phyloP scores from a whole-genome alignment of 2,113 vertebrate genomes.

The Muntiacus muntjak region DNA sequence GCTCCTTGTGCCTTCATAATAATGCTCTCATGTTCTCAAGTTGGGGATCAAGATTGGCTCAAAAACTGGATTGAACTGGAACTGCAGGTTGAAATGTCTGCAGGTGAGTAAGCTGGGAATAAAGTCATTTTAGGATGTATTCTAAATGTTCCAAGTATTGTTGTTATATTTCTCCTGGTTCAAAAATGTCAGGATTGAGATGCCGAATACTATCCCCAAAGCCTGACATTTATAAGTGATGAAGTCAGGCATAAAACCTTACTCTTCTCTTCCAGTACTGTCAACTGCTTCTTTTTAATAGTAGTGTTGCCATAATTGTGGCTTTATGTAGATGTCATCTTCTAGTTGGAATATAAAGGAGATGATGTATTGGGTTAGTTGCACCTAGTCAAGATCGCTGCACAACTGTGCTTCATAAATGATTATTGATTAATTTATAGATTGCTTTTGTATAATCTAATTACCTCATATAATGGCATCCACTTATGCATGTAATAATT shows the following conservation, averaged over 20 bases:
- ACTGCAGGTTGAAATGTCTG: neutral
- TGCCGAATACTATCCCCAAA: neutral
- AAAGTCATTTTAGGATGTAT: neutral
- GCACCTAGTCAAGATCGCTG: neutral
- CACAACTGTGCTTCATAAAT: conserved; percentile 6
- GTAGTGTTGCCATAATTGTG: neutral
- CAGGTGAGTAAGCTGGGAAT: neutral
- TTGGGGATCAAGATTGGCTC: neutral
- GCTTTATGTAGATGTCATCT: neutral
- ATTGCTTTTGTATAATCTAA: conserved; percentile 40
- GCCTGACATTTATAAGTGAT: neutral
- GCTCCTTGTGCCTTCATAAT: neutral
- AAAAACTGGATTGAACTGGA: neutral
- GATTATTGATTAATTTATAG: conserved; percentile 50
- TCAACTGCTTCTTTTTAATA: neutral
- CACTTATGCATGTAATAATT: conserved; percentile 54
- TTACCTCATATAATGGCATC: conserved; percentile 40
- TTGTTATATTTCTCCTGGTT: neutral
- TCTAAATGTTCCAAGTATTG: neutral
- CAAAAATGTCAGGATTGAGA: neutral
- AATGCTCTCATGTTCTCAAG: neutral
- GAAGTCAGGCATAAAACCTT: neutral
- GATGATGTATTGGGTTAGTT: neutral
- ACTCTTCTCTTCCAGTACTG: neutral
- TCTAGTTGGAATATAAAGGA: neutral